These are phyloP conservation scores for Brachionus paranguensis DNA, from an alignment of 1,140 invertebrate species.

Conservation along the genomic window DNA sequence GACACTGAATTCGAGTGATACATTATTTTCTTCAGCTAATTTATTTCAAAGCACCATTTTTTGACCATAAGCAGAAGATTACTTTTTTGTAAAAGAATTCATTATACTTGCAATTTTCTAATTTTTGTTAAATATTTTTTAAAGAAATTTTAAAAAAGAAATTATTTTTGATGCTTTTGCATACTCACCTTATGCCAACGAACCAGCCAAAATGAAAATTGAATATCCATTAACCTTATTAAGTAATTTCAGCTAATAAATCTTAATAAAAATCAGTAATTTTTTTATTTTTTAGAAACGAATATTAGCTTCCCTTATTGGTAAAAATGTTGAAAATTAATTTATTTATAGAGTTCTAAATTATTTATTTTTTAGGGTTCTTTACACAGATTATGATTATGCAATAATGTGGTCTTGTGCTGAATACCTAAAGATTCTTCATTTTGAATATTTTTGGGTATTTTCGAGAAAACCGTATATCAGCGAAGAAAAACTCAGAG, in stretches of 20 bases:
- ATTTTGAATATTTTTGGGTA: conserved; percentile 39
- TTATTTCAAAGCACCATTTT: no score
- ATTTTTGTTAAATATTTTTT: neutral
- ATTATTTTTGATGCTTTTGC: conserved; percentile 28
- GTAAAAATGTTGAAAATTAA: neutral
- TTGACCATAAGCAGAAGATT: no score
- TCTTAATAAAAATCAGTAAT: neutral
- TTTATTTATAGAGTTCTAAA: neutral
- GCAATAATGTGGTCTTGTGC: conserved; percentile 33
- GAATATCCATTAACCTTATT: conserved; percentile 26
- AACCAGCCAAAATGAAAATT: conserved; percentile 25
- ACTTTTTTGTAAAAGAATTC: no score
- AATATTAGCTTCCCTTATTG: conserved; percentile 26
- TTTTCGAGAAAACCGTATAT: conserved; percentile 14
- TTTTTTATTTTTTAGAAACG: neutral
- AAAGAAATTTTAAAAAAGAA: conserved; percentile 37
- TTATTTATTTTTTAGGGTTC: neutral
- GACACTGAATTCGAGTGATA: no score
- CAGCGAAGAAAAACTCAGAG: conserved; percentile 28
- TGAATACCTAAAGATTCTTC: conserved; percentile 31
- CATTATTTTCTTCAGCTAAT: neutral
- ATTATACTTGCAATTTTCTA: no score
- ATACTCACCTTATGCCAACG: neutral
- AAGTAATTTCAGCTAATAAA: neutral
- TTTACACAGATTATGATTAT: conserved; percentile 24